Evolutionary conservation across 2,888 invertebrate species (phyloP).

Genomic region (Acronicta psi): DNA sequence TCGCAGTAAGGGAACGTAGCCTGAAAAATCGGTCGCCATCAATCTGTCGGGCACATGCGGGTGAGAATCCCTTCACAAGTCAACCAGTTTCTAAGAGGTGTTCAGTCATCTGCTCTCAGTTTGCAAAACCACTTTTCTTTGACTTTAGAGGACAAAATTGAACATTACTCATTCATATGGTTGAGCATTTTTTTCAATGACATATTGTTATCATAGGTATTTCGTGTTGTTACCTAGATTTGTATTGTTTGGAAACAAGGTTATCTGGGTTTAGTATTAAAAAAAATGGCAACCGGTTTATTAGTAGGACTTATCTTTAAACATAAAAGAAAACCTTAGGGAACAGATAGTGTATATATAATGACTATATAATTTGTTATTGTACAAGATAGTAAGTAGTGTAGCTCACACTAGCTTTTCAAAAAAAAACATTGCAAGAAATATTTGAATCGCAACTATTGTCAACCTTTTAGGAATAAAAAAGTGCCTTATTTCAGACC

Average conservation of each 20-base stretch:
- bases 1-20: constrained; percentile 54
- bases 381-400: too few relatives aligned
- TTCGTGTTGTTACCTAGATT: constrained; percentile 1
- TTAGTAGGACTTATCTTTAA: too few relatives aligned
- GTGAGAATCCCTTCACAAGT: constrained; percentile 68
- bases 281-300: too few relatives aligned
- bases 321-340: too few relatives aligned
- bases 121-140: constrained; percentile 61
- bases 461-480: too few relatives aligned
- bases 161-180: constrained; percentile 62
- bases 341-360: too few relatives aligned
- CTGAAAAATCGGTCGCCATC: constrained; percentile 71
- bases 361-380: too few relatives aligned
- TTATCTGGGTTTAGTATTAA: too few relatives aligned
- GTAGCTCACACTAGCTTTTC: too few relatives aligned
- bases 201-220: not conserved
- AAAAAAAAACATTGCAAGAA: too few relatives aligned
- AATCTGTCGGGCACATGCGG: constrained; percentile 69
- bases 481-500: too few relatives aligned
- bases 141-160: constrained; percentile 65
- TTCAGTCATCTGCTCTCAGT: constrained; percentile 61
- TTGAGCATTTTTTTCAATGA: constrained; percentile 17
- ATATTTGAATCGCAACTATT: too few relatives aligned
- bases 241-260: constrained; percentile 5
- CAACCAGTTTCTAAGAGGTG: constrained; percentile 68